Conservation (phyloP, 2,797 vertebrate genomes). For the Sebastes vulpes region DNA sequence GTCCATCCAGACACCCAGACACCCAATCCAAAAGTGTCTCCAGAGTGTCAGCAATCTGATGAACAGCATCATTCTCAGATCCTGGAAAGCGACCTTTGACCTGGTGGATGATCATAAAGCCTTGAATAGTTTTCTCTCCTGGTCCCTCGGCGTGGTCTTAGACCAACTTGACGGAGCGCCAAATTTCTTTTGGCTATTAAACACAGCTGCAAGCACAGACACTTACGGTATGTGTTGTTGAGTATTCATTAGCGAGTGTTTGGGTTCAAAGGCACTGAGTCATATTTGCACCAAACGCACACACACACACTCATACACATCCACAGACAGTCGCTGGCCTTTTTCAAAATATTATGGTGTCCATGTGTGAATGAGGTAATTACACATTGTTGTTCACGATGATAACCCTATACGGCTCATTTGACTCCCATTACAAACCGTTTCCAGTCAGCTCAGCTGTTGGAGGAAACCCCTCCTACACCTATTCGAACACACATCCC, state of each 20-base stretch:
- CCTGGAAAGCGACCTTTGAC: constrained; percentile 28
- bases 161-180: constrained; percentile 29
- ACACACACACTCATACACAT: constrained; percentile 21
- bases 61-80: constrained; percentile 5
- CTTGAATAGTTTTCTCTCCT: constrained; percentile 21
- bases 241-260: constrained; percentile 57
- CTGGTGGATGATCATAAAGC: constrained; percentile 22
- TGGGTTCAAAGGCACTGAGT: constrained; percentile 67
- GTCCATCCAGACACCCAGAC: not conserved
- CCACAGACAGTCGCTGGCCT: constrained; percentile 30
- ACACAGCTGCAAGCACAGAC: constrained; percentile 38
- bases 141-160: constrained; percentile 3
- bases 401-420: constrained; percentile 48
- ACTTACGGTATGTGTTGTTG: not conserved
- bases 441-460: constrained; percentile 33
- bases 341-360: constrained; percentile 59
- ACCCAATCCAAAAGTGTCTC: constrained; percentile 6
- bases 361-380: constrained; percentile 82
- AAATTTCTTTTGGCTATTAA: constrained; percentile 22
- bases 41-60: constrained; percentile 6
- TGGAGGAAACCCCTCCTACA: not conserved
- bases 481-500: not conserved
- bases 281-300: constrained; percentile 27
- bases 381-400: constrained; percentile 41
- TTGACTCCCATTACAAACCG: constrained; percentile 42